These are phyloP conservation scores for Xiphophorus birchmanni DNA, from an alignment of 2,797 vertebrate species.

Conservation along the genomic window DNA sequence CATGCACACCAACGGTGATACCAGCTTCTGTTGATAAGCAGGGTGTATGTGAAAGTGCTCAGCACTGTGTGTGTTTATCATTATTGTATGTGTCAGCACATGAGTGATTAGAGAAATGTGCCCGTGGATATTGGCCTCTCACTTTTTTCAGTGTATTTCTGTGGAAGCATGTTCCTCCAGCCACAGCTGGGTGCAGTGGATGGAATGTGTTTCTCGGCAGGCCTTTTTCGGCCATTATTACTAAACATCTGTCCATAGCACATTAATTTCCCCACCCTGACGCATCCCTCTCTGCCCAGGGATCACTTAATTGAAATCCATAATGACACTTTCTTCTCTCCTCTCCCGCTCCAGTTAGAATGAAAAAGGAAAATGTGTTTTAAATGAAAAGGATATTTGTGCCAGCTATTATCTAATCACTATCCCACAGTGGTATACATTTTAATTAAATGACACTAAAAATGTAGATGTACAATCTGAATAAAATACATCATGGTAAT, in stretches of 20 bases:
- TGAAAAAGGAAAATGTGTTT: slow-evolving; percentile 47
- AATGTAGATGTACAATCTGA: neutral
- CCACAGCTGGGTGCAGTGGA: slow-evolving; percentile 59
- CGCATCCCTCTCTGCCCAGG: slow-evolving; percentile 73
- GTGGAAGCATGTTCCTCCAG: slow-evolving; percentile 48
- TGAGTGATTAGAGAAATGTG: slow-evolving; percentile 63
- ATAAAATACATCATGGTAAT: neutral
- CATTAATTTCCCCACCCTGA: slow-evolving; percentile 77
- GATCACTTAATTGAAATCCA: slow-evolving; percentile 83
- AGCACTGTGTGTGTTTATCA: slow-evolving; percentile 56
- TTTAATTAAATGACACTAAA: neutral
- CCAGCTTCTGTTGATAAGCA: slow-evolving; percentile 34
- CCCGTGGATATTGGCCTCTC: slow-evolving; percentile 43
- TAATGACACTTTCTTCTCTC: slow-evolving; percentile 78
- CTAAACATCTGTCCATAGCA: slow-evolving; percentile 80
- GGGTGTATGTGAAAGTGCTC: slow-evolving; percentile 33
- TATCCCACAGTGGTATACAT: neutral
- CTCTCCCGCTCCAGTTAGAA: slow-evolving; percentile 65
- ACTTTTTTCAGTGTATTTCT: slow-evolving; percentile 27
- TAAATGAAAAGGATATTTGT: slow-evolving; percentile 27
- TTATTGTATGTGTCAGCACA: slow-evolving; percentile 60
- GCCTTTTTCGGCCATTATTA: slow-evolving; percentile 76
- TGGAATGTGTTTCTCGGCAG: slow-evolving; percentile 74
- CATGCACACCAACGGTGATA: slow-evolving; percentile 31
- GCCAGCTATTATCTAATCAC: slow-evolving; percentile 4